Conservation (phyloP, 2,888 invertebrate species). For the Gandaritis pyraliata region DNA sequence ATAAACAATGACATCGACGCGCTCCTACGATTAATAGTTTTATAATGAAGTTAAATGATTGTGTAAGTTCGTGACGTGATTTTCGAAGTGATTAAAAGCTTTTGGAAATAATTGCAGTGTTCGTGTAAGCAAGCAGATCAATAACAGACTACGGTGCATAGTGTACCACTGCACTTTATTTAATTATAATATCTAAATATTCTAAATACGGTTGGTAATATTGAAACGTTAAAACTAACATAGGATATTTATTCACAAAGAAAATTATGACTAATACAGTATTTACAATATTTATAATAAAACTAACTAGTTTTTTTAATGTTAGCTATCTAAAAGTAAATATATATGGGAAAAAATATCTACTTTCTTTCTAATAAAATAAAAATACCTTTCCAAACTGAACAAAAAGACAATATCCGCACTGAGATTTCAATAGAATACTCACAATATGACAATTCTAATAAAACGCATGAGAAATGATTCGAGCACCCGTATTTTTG, state of each 20-base stretch:
- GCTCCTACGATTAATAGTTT: constrained; percentile 62
- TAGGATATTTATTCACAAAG: no score
- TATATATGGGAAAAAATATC: no score
- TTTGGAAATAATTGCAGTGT: constrained; percentile 9
- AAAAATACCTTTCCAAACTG: constrained; percentile 15
- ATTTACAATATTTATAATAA: no score
- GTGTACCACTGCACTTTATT: no score
- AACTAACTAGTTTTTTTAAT: no score
- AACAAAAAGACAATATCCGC: constrained; percentile 39
- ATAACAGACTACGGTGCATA: no score
- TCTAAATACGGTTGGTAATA: no score
- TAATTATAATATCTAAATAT: no score
- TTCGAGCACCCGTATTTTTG: constrained; percentile 44
- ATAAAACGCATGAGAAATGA: constrained; percentile 45
- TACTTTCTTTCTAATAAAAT: not conserved
- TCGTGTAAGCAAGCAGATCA: not conserved
- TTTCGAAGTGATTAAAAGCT: not conserved
- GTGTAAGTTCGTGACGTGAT: constrained; percentile 28
- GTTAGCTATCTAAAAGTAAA: no score
- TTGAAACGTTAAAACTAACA: no score
- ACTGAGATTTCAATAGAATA: constrained; percentile 40
- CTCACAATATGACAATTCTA: constrained; percentile 44
- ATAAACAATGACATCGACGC: constrained; percentile 53
- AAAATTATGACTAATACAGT: no score
- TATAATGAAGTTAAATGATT: constrained; percentile 58